Conservation (phyloP, 2,888 invertebrate genomes). For the Metalampra italica region DNA sequence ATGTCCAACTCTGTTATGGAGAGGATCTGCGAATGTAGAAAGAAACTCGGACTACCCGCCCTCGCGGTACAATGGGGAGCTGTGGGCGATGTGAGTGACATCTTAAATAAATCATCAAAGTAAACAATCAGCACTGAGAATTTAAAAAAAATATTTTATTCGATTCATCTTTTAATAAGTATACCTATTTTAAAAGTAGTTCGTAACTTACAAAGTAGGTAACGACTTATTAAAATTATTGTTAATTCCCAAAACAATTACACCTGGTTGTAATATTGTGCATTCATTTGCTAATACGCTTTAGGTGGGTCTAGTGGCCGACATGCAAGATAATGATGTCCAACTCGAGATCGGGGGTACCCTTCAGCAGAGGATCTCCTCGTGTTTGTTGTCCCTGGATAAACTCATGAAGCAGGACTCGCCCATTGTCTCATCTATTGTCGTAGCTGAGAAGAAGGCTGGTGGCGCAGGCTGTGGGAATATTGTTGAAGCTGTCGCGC, state of each 20-base stretch:
- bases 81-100: conserved; percentile 91
- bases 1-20: conserved; percentile 95
- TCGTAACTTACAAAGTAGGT: no score
- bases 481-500: conserved; percentile 85
- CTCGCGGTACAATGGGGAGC: conserved; percentile 96
- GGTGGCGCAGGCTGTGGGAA: conserved; percentile 80
- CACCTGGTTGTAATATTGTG: background rate
- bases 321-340: conserved; percentile 83
- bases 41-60: conserved; percentile 84
- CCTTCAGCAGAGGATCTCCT: conserved; percentile 89
- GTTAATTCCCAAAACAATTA: no score
- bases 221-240: no score
- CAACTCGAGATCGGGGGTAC: conserved; percentile 88
- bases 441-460: conserved; percentile 89
- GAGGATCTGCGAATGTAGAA: conserved; percentile 87
- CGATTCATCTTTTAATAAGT: no score
- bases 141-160: no score
- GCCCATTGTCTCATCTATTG: conserved; percentile 88
- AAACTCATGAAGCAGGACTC: conserved; percentile 84
- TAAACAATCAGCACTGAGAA: no score
- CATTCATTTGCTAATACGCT: background rate
- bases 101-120: background rate
- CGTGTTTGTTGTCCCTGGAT: conserved; percentile 87
- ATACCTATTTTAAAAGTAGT: no score
- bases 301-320: conserved; percentile 87